A percentile compares a stretch with the other conserved stretches of the same genome.
Conservation (phyloP, 2,888 invertebrate genomes). For the Heliconius erato region DNA sequence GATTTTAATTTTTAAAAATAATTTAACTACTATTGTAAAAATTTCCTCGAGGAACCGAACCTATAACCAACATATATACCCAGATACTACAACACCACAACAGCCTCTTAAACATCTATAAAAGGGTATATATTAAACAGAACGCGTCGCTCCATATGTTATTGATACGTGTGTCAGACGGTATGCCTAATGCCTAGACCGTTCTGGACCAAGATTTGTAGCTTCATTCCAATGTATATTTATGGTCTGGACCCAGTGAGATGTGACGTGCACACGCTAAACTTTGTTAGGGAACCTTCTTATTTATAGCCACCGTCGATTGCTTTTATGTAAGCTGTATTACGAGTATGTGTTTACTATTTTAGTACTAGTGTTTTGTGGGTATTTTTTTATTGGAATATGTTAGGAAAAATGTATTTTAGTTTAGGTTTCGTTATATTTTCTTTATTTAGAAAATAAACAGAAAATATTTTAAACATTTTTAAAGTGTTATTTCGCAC, state of each 20-base stretch:
- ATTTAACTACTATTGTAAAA: neutral
- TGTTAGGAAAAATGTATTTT: neutral
- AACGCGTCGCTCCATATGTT: conserved; percentile 54
- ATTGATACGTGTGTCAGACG: conserved; percentile 58
- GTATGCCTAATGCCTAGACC: conserved; percentile 47
- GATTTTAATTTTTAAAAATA: too few species aligned
- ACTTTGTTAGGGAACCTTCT: conserved; percentile 54
- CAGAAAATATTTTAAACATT: too few species aligned
- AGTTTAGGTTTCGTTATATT: neutral
- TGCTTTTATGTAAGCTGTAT: conserved; percentile 16
- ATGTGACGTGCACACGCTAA: conserved; percentile 73
- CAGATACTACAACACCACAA: neutral
- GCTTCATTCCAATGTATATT: conserved; percentile 75
- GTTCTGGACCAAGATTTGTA: conserved; percentile 67
- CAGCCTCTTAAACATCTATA: conserved; percentile 29
- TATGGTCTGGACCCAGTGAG: conserved; percentile 69
- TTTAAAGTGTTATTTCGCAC: too few species aligned
- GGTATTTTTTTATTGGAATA: neutral
- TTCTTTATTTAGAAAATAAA: too few species aligned
- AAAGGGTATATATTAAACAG: conserved; percentile 52
- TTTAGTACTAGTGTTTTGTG: neutral
- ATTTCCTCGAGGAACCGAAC: neutral
- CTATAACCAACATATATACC: neutral
- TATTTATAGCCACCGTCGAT: conserved; percentile 29
- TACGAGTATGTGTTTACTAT: conserved; percentile 4